Evolutionary conservation across 2,888 invertebrate species (phyloP), one percentile per base, ranked within the genome.

Genomic region (Lissocephala sabroskyi): DNA sequence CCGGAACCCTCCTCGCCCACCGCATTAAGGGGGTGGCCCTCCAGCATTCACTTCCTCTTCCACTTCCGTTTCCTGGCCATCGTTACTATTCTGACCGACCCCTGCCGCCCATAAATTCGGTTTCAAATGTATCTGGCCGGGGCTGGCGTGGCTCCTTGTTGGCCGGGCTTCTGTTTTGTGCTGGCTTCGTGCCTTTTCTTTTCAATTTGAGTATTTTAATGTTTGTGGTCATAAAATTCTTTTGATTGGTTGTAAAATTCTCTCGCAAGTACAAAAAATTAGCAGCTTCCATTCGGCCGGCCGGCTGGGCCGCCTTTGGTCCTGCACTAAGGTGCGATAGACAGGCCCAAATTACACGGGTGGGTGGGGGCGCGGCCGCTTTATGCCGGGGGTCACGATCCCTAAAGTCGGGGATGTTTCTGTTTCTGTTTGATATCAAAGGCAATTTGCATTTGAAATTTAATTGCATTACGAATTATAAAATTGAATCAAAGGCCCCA

Each of bases 181-280:
- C 30, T 32, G 1, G 30, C 17, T 49, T 56, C 49, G 59, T 47
- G 42, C 43, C 36, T 50, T 46, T 73, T 76, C 57, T 62, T 76
- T 64, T 68, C 68, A 68, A 68, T 68, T 68, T 68, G 65, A 76
- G 65, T 74, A 68, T 68, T 68, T 68, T 68, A 68, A 68, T 68
- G 74, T 68, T 23, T 68, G 77, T 68, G 77, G 77, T 68, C 77
- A 68, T 68, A 68, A 68, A 68, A 73, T 76, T 73, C 77, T 59
- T 68, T 68, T 68, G 76, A 68, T 68, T 76, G 68, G 77, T 59
- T 68, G 77, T 68, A 68, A 68, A 68, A 68, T 56, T 54, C 49
- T 52, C 53, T 42, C 55, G 46, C 46, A 40, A 52, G 26, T 18
- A 19, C 11, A 48, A 49, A 48, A 58, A 68, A 73, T 67, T 68